Evolutionary conservation across 2,888 invertebrate genomes (phyloP), one percentile per base, ranked within the genome.

Genomic region (Tenthredo distinguenda): DNA sequence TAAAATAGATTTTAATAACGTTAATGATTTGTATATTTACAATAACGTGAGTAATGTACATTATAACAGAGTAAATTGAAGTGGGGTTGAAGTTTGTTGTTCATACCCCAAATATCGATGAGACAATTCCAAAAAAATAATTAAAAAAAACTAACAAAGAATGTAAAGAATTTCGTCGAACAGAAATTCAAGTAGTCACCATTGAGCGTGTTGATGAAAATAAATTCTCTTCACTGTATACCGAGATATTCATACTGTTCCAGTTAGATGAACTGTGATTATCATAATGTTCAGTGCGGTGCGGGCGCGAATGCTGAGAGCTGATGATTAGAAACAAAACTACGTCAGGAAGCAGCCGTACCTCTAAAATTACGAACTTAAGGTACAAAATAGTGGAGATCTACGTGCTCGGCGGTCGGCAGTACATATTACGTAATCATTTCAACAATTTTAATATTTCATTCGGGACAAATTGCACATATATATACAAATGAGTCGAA

Each of bases 1-100:
- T 89, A 90, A 90, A 90, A 90, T 90, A 90, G 87, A 90, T 88
- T 88, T 90, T 90, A 90, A 90, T 90, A 90, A 88, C 87, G 88
- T 88, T 88, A 86, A 88, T 89, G 86, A 85, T 89, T 87, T 87
- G 82, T 87, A 85, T 88, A 81, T 81, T 81, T 81, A 81, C 81
- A 81, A 81, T 81, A 81, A 62, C 37, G 40, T 81, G 21, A 62
- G 21, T 40, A 81, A 77, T 55, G 47, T 81, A 58, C 50, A 81
- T 50, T 3, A 12, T 40, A 62, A 62, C 62, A 81, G 37, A 40
- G 34, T 34, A 34, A 34, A 68, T 68, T 68, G 34, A 7, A 68
- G 31, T 68, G 7, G 34, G 31, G 2, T 34, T 9, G 50, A 10
- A 40, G 18, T 43, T 74, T 74, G 43, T 74, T 18, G 43, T 40